Evolutionary conservation across 2,113 vertebrate species (phyloP).

Genomic region (Gracilinanus agilis): DNA sequence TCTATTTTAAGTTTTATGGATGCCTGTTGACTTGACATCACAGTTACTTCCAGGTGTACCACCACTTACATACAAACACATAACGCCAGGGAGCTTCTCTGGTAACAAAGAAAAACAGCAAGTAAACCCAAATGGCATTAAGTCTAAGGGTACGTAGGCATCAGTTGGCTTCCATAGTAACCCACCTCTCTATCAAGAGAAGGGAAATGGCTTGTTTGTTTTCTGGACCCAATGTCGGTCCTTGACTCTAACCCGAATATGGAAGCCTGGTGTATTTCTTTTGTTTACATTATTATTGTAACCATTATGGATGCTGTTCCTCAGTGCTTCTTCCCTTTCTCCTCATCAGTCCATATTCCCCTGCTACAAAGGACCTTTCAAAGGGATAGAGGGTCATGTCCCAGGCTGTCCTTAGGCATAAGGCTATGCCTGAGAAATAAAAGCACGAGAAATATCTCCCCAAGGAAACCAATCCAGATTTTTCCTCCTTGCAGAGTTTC

Average conservation of each 20-base stretch:
- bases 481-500: constrained; percentile 29
- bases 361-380: background rate
- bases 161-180: background rate
- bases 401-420: background rate
- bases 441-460: constrained; percentile 15
- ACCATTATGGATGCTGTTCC: background rate
- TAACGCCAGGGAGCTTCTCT: background rate
- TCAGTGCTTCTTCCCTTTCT: background rate
- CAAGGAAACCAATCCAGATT: constrained; percentile 13
- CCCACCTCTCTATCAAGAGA: background rate
- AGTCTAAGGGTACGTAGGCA: background rate
- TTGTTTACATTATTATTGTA: background rate
- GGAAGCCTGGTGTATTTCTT: background rate
- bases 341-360: background rate
- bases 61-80: background rate
- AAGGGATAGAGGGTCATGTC: background rate
- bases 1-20: background rate
- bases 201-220: background rate
- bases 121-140: background rate
- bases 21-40: background rate
- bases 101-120: background rate
- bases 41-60: background rate
- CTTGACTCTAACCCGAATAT: background rate
- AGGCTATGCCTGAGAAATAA: background rate
- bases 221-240: background rate